Evolutionary conservation across 2,797 vertebrate genomes (phyloP), one percentile per base, ranked within the genome.

Genomic region (Malurus leucopterus): DNA sequence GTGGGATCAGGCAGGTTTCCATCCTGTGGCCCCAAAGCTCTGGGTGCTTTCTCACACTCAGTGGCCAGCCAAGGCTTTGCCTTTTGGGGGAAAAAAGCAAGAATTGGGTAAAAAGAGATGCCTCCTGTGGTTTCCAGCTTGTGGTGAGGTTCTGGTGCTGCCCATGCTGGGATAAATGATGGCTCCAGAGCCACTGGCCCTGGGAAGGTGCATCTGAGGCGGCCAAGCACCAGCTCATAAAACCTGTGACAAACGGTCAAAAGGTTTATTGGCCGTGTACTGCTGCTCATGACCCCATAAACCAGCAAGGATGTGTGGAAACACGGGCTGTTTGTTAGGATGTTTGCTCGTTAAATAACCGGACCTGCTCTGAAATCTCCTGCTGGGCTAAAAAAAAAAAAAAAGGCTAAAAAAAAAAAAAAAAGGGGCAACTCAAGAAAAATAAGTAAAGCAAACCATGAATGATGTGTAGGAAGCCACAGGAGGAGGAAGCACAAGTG

Each of bases 331-430:
- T 36, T 81, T 65, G 57, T 55, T 47, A 54, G 62, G 54, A 6
- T 73, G 50, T 58, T 84, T 71, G 77, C 84, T 50, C 36, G 49
- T 50, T 79, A 64, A 93, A 84, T 77, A 92, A 70, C 64, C 57
- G 61, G 68, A 70, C 44, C 64, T 27, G 34, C 64, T 82, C 68
- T 72, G 84, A 46, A 78, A 84, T 49, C 38, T 78, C 64, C 24
- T 50, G 41, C 44, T 0, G 0, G 51, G 34, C 3, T 62, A 8
- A 46, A 13, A 13, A 46, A 46, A 46, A 46, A 62, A 23, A 58
- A 54, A 13, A 21, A 55, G n/a, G 27, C n/a, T n/a, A n/a, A 8
- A 46, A 13, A 13, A 46, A 46, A 46, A 46, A 62, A 23, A 58
- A 54, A 13, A 21, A 55, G n/a, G 27, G 80, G 49, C 6, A 57